A percentile compares a stretch with the other conserved stretches of the same genome.
These are phyloP conservation scores for Caenorhabditis afra DNA, from an alignment of 2,888 invertebrate genomes.

Conservation along the genomic window DNA sequence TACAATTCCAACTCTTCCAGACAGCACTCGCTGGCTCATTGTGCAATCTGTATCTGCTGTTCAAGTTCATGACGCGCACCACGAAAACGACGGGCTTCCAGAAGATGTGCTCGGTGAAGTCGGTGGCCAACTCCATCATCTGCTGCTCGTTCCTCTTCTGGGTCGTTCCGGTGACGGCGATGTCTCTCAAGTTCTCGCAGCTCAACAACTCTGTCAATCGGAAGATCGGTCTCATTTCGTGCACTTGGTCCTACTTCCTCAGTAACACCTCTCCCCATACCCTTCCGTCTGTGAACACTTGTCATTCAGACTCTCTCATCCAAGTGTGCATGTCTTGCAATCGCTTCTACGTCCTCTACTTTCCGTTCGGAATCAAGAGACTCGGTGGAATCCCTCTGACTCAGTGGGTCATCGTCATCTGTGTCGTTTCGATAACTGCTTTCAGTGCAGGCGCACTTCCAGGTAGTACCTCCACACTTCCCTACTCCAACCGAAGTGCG, in stretches of 20 bases:
- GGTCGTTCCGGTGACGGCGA: slow-evolving; percentile 34
- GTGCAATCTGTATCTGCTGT: slow-evolving; percentile 17
- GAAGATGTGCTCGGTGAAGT: slow-evolving; percentile 31
- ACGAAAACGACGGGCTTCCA: slow-evolving; percentile 25
- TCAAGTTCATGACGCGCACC: slow-evolving; percentile 11
- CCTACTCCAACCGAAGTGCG: too few species aligned
- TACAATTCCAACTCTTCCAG: slow-evolving; percentile 13
- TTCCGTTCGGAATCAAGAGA: slow-evolving; percentile 16
- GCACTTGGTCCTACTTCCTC: not conserved
- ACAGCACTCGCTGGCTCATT: slow-evolving; percentile 15
- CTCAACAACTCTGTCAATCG: slow-evolving; percentile 8
- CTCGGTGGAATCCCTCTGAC: not conserved
- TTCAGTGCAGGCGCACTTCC: slow-evolving; percentile 8
- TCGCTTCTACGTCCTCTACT: slow-evolving; percentile 19
- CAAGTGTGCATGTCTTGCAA: slow-evolving; percentile 31
- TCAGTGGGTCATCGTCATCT: not conserved
- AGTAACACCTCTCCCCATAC: too few species aligned
- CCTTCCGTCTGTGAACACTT: too few species aligned
- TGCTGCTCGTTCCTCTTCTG: slow-evolving; percentile 32
- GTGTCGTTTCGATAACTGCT: not conserved
- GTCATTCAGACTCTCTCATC: not conserved
- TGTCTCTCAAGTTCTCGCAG: slow-evolving; percentile 11
- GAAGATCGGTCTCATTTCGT: slow-evolving; percentile 3
- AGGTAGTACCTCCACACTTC: not conserved
- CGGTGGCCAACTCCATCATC: slow-evolving; percentile 21